A percentile compares a stretch with the other conserved stretches of the same genome.
Evolutionary conservation across 2,797 vertebrate species (phyloP).

Genomic region (Brotula barbata): DNA sequence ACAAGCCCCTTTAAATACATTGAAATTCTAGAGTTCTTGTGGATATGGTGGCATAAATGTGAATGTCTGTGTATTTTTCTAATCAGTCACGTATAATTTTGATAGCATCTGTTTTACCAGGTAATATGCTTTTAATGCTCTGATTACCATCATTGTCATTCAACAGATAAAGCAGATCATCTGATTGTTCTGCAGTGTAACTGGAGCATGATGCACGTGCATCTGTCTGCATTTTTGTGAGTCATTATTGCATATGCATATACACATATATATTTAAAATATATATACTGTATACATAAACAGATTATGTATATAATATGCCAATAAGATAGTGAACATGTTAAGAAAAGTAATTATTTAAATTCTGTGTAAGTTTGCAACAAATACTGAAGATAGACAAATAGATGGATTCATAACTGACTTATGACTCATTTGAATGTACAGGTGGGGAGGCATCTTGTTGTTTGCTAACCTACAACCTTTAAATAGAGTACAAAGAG

Average conservation of each 20-base stretch:
- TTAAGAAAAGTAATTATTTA: background rate
- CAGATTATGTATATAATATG: background rate
- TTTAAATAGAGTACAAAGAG: conserved; percentile 76
- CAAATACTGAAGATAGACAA: conserved; percentile 42
- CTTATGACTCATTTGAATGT: conserved; percentile 64
- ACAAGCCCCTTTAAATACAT: conserved; percentile 71
- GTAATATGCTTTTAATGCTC: conserved; percentile 16
- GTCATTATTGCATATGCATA: conserved; percentile 3
- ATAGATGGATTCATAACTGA: conserved; percentile 59
- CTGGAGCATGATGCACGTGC: background rate
- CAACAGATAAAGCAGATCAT: conserved; percentile 2
- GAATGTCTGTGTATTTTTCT: conserved; percentile 32
- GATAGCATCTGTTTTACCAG: conserved; percentile 27
- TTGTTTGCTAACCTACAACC: conserved; percentile 75
- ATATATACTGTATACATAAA: background rate
- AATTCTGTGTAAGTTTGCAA: conserved; percentile 16
- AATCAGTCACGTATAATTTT: conserved; percentile 23
- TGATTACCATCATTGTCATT: conserved; percentile 5
- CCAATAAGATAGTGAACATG: background rate
- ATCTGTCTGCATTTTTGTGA: conserved; percentile 1
- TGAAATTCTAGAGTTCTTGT: conserved; percentile 49
- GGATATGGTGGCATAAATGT: conserved; percentile 39
- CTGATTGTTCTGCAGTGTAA: conserved; percentile 14
- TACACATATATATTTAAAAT: no score
- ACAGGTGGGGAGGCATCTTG: conserved; percentile 70